Evolutionary conservation across 1,140 invertebrate species (phyloP), one percentile per base, ranked within the genome.

Genomic region (Nasonia longicornis): DNA sequence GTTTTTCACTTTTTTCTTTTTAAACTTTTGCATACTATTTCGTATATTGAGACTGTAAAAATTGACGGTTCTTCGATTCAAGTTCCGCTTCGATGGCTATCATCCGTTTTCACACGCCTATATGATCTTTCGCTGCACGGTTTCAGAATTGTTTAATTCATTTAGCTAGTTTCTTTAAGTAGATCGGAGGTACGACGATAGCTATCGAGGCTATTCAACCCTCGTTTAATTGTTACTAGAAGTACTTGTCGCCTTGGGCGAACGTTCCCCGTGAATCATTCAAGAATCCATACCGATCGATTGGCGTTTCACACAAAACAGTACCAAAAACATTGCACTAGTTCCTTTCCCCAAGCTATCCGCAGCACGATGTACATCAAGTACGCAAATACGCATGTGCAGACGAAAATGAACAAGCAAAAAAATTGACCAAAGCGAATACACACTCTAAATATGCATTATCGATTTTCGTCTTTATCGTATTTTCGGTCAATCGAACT

Each of bases 251-350:
- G 52, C 16, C 20, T 3, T 20, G 52, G 16, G 52, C 52, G 20
- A n/a, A 58, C 6, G 52, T 58, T 7, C 20, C 20, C n/a, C 52
- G 52, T 6, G 16, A 12, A 67, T 67, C 66, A 67, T 26, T 67
- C 66, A 31, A 2, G 26, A 67, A 29, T 14, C 66, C 66, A 29
- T 31, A 42, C 22, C 38, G n/a, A 77, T 77, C 42, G n/a, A 66
- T 77, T 70, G 63, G 66, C 48, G 67, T 31, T 31, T 76, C 31
- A 63, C 48, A 45, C 22, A 72, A 77, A 77, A 66, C 31, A 31
- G 45, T 81, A 77, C 38, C 52, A 64, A 82, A 73, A 78, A 66
- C 48, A 82, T 82, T 82, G 81, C 81, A 82, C 81, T 78, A 67
- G 42, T 74, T 74, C 12, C n/a, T 74, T 16, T 58, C 58, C 58